Evolutionary conservation across 92 coral and sea anemone genomes (phyloP).

Genomic region (Zoanthus sansibaricus): DNA sequence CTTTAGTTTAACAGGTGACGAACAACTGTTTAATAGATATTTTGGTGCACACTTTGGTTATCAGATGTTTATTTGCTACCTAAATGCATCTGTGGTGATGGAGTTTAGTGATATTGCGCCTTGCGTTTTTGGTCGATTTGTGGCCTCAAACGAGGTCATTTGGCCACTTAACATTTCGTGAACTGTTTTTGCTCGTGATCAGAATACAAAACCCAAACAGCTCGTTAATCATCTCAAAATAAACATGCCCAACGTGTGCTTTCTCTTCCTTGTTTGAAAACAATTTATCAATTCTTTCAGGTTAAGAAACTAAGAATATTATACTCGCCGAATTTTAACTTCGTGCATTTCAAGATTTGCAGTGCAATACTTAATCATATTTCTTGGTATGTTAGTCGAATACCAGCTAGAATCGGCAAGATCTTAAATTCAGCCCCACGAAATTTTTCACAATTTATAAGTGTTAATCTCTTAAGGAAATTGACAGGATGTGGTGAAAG

Average conservation of each 20-base stretch:
- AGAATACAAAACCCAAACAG: slow-evolving; percentile 35
- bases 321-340: not conserved
- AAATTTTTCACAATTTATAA: not conserved
- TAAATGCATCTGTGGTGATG: not conserved
- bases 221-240: slow-evolving; percentile 44
- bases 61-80: slow-evolving; percentile 35
- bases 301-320: not conserved
- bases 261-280: not conserved
- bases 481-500: slow-evolving; percentile 19
- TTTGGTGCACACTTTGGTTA: slow-evolving; percentile 22
- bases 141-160: slow-evolving; percentile 37
- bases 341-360: not conserved
- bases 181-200: slow-evolving; percentile 20
- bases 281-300: not conserved
- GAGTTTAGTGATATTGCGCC: slow-evolving; percentile 1
- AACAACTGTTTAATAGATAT: slow-evolving; percentile 15
- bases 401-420: not conserved
- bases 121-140: slow-evolving; percentile 21
- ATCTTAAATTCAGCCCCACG: not conserved
- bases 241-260: not conserved
- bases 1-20: slow-evolving; percentile 50
- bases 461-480: slow-evolving; percentile 31
- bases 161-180: slow-evolving; percentile 32
- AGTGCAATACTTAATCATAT: not conserved
- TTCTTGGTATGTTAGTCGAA: not conserved